Evolutionary conservation across 2,797 vertebrate genomes (phyloP).

Genomic region (Dallia pectoralis): DNA sequence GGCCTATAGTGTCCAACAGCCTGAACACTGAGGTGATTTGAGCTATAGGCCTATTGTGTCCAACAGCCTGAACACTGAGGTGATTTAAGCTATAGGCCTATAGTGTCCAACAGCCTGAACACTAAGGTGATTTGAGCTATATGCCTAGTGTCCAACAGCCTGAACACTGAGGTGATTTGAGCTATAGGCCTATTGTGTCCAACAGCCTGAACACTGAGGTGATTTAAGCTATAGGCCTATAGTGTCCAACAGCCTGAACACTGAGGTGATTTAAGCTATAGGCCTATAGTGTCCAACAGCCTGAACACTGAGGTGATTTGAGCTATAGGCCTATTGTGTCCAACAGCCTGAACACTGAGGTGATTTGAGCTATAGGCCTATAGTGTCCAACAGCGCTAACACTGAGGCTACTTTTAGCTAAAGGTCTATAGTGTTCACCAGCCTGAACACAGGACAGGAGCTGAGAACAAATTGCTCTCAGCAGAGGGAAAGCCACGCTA

Average conservation of each 20-base stretch:
- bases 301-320: conserved; percentile 65
- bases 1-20: conserved; percentile 1
- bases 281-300: conserved; percentile 1
- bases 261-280: conserved; percentile 51
- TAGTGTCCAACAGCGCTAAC: conserved; percentile 49
- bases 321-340: background rate
- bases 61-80: conserved; percentile 62
- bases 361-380: conserved; percentile 48
- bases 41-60: background rate
- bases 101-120: conserved; percentile 51
- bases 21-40: conserved; percentile 65
- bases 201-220: conserved; percentile 64
- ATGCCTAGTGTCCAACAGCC: conserved; percentile 21
- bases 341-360: conserved; percentile 62
- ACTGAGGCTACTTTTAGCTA: conserved; percentile 54
- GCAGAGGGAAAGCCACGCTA: conserved; percentile 1
- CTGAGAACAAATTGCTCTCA: conserved; percentile 4
- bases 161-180: conserved; percentile 64
- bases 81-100: conserved; percentile 48
- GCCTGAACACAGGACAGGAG: conserved; percentile 2
- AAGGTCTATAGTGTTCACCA: background rate
- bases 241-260: conserved; percentile 53
- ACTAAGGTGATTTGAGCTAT: conserved; percentile 52
- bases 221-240: conserved; percentile 44
- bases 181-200: background rate